Evolutionary conservation across 1,140 invertebrate species (phyloP).

Genomic region (Temnothorax curvispinosus): DNA sequence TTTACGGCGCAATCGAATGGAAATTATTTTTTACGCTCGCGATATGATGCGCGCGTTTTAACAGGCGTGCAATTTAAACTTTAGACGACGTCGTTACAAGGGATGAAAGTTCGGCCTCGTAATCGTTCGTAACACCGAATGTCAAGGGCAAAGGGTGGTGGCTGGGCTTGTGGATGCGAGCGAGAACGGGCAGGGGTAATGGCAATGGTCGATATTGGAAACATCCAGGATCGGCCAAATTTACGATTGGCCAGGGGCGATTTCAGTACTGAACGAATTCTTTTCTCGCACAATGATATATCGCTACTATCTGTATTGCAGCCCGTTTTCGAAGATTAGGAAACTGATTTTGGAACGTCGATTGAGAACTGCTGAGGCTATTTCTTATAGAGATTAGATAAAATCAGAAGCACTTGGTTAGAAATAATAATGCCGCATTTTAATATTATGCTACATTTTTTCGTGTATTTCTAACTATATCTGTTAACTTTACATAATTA

Average conservation of each 20-base stretch:
- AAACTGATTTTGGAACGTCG: conserved; percentile 7
- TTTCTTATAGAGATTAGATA: not conserved
- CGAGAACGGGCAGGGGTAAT: conserved; percentile 13
- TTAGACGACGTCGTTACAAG: conserved; percentile 46
- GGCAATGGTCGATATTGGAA: conserved; percentile 72
- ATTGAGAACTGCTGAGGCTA: not conserved
- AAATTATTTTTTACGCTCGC: conserved; percentile 27
- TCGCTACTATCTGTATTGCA: not conserved
- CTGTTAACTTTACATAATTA: not conserved
- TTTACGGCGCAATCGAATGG: not conserved
- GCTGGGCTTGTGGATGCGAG: conserved; percentile 29
- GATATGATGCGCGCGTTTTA: conserved; percentile 35
- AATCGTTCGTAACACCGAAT: conserved; percentile 67
- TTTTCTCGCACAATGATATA: conserved; percentile 35
- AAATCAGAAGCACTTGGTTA: not conserved
- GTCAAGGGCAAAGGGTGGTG: conserved; percentile 75
- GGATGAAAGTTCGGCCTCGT: conserved; percentile 56
- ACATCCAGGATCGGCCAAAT: conserved; percentile 58
- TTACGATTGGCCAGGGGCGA: conserved; percentile 60
- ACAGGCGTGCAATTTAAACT: conserved; percentile 49
- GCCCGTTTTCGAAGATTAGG: not conserved
- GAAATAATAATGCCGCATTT: not conserved
- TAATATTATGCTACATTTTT: not conserved
- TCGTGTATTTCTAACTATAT: no score
- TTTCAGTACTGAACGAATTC: conserved; percentile 26